A percentile compares a stretch with the other conserved stretches of the same genome.
Evolutionary conservation across 2,888 invertebrate genomes (phyloP).

Genomic region (Drosophila robusta): DNA sequence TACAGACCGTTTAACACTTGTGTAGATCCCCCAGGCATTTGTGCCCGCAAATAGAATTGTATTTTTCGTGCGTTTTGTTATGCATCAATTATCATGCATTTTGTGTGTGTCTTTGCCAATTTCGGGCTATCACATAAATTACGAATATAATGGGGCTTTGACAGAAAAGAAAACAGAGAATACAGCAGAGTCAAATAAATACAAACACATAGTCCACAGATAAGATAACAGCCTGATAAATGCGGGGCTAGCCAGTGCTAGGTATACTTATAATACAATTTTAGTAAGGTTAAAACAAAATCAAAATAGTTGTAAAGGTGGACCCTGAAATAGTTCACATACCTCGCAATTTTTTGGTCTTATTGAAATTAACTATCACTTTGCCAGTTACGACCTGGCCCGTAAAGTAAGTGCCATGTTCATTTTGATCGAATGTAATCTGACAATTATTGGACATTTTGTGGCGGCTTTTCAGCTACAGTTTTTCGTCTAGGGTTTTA

Average conservation of each 20-base stretch:
- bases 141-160: constrained; percentile 34
- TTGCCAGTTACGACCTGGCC: constrained; percentile 83
- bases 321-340: constrained; percentile 25
- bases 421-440: constrained; percentile 86
- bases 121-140: constrained; percentile 58
- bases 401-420: constrained; percentile 87
- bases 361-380: constrained; percentile 80
- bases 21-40: constrained; percentile 46
- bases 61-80: constrained; percentile 15
- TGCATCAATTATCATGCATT: constrained; percentile 60
- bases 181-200: constrained; percentile 31
- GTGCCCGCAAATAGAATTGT: neutral
- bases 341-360: constrained; percentile 83
- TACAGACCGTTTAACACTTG: constrained; percentile 8
- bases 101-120: constrained; percentile 32
- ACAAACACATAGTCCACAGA: constrained; percentile 34
- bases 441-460: constrained; percentile 80
- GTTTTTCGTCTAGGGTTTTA: neutral
- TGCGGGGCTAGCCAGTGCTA: neutral
- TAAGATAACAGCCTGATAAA: constrained; percentile 51
- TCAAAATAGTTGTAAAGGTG: neutral
- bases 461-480: neutral
- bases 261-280: neutral
- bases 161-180: constrained; percentile 19
- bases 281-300: neutral